These are phyloP conservation scores for Rotaria macrura DNA, from an alignment of 2,888 invertebrate species.

Conservation along the genomic window DNA sequence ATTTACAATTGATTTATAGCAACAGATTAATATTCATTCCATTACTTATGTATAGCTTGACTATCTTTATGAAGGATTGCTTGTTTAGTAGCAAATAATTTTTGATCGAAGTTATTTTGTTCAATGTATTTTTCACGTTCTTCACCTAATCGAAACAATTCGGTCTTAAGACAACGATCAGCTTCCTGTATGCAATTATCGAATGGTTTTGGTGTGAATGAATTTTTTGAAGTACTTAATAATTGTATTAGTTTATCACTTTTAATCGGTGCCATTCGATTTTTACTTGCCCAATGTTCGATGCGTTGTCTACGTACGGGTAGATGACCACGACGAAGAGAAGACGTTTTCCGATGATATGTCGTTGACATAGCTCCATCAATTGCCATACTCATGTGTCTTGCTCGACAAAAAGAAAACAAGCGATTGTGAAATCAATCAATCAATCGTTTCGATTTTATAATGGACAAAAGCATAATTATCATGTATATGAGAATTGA, in stretches of 20 bases:
- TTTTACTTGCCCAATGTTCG: neutral
- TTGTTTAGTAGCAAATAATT: constrained; percentile 5
- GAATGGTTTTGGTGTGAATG: neutral
- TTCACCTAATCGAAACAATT: neutral
- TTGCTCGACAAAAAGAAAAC: too few species aligned
- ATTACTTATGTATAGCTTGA: neutral
- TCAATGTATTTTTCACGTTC: neutral
- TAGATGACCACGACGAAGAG: too few species aligned
- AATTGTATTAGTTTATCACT: neutral
- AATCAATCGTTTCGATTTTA: too few species aligned
- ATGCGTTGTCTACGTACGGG: neutral
- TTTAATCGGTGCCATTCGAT: neutral
- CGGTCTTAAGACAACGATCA: neutral
- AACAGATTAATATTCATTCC: too few species aligned
- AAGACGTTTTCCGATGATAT: too few species aligned
- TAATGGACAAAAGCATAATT: too few species aligned
- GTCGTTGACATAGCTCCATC: too few species aligned
- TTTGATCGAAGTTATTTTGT: neutral
- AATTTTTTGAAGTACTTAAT: neutral
- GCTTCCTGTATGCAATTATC: neutral
- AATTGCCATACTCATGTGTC: too few species aligned
- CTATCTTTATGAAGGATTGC: neutral
- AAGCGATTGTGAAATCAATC: too few species aligned
- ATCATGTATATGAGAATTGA: too few species aligned
- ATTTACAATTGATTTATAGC: too few species aligned